Evolutionary conservation across 2,797 vertebrate species (phyloP).

Genomic region (Poeciliopsis infans): DNA sequence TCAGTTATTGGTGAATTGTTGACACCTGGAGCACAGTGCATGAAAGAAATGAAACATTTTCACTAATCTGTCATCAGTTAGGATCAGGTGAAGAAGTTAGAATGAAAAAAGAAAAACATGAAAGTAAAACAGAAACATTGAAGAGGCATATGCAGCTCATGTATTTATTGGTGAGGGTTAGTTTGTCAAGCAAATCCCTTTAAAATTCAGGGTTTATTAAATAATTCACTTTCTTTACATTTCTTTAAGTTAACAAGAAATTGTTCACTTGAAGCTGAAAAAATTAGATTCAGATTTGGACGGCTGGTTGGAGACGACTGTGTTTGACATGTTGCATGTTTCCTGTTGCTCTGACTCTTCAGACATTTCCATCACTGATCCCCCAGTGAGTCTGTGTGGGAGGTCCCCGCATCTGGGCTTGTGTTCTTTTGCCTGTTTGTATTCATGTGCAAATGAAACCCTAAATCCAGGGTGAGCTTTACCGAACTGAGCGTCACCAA

Average conservation of each 20-base stretch:
- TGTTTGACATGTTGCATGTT: neutral
- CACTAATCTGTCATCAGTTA: neutral
- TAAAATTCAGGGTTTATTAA: neutral
- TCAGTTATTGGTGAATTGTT: neutral
- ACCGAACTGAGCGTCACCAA: neutral
- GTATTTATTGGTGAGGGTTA: neutral
- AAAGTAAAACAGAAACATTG: neutral
- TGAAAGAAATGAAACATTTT: neutral
- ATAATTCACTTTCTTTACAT: neutral
- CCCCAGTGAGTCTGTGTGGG: neutral
- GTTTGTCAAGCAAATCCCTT: neutral
- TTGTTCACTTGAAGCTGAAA: neutral
- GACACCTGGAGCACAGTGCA: neutral
- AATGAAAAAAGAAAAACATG: neutral
- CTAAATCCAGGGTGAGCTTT: neutral
- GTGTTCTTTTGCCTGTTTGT: neutral
- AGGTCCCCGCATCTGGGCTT: neutral
- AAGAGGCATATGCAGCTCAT: neutral
- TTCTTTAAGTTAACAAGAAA: neutral
- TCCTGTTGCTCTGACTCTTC: neutral
- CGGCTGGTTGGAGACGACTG: neutral
- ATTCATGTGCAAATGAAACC: neutral
- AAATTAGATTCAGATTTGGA: neutral
- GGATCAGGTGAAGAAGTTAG: neutral
- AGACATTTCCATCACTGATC: neutral